Evolutionary conservation across 2,888 invertebrate genomes (phyloP).

Genomic region (Augochlorella aurata): DNA sequence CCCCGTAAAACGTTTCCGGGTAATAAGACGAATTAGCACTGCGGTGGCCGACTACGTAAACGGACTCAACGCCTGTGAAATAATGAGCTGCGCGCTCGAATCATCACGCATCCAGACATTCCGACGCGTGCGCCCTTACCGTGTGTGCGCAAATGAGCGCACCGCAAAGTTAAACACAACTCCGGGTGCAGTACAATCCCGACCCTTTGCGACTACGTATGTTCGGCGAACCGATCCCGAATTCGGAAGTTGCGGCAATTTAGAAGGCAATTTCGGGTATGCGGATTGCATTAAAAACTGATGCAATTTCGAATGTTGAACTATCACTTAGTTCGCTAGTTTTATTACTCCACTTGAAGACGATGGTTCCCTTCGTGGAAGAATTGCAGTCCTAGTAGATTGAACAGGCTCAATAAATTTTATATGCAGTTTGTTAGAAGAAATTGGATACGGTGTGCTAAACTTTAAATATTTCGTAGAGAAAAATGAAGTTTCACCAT

Average conservation of each 20-base stretch:
- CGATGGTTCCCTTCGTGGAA: too few species aligned
- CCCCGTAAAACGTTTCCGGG: conserved; percentile 37
- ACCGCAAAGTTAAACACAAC: conserved; percentile 10
- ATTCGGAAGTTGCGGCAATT: background rate
- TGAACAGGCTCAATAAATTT: too few species aligned
- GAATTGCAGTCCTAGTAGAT: too few species aligned
- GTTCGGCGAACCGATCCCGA: background rate
- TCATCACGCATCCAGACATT: background rate
- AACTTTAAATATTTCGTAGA: too few species aligned
- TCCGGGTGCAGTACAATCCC: background rate
- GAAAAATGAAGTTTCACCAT: too few species aligned
- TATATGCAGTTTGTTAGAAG: too few species aligned
- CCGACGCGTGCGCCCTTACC: background rate
- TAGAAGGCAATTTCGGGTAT: too few species aligned
- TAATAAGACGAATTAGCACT: conserved; percentile 45
- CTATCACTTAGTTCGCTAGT: too few species aligned
- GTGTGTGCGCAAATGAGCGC: background rate
- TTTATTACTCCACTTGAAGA: too few species aligned
- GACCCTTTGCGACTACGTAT: background rate
- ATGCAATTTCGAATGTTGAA: too few species aligned
- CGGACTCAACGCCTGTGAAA: background rate
- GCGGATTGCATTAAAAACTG: too few species aligned
- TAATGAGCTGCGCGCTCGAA: conserved; percentile 10
- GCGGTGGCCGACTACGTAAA: conserved; percentile 5
- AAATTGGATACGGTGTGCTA: too few species aligned